These are phyloP conservation scores for Ecdyonurus torrentis DNA, from an alignment of 2,888 invertebrate genomes.

Conservation along the genomic window DNA sequence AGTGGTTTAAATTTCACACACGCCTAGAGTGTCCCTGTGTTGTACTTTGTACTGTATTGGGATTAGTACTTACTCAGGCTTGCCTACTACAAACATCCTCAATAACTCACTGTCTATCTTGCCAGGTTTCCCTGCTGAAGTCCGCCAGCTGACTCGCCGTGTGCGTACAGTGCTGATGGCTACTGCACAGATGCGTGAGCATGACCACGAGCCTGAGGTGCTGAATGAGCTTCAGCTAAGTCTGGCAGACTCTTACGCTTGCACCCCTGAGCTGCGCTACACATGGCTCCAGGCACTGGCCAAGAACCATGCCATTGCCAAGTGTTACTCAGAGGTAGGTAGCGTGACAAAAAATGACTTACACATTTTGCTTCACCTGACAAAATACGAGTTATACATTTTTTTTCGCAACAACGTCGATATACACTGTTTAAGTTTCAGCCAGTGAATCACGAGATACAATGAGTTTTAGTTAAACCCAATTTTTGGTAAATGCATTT, in stretches of 20 bases:
- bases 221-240: slow-evolving; percentile 81
- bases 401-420: too few species aligned
- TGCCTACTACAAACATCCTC: too few species aligned
- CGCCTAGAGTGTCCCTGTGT: too few species aligned
- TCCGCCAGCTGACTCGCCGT: slow-evolving; percentile 82
- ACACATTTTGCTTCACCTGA: background rate
- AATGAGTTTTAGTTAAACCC: too few species aligned
- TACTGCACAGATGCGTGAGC: slow-evolving; percentile 78
- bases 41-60: too few species aligned
- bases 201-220: slow-evolving; percentile 82
- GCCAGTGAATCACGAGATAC: too few species aligned
- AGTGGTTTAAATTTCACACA: too few species aligned
- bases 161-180: slow-evolving; percentile 91
- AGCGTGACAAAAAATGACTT: too few species aligned
- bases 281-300: slow-evolving; percentile 96
- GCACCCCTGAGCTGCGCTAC: slow-evolving; percentile 82
- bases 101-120: too few species aligned
- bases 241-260: slow-evolving; percentile 81
- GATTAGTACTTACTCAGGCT: too few species aligned
- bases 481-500: too few species aligned
- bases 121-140: slow-evolving; percentile 73
- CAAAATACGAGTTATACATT: too few species aligned
- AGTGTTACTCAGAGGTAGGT: slow-evolving; percentile 72
- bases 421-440: slow-evolving; percentile 3
- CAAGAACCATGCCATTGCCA: slow-evolving; percentile 61